Percentiles rank a stretch among this genome's conserved stretches.
phyloP scores from a whole-genome alignment of 2,888 invertebrate species.

The Netelia virgata region DNA sequence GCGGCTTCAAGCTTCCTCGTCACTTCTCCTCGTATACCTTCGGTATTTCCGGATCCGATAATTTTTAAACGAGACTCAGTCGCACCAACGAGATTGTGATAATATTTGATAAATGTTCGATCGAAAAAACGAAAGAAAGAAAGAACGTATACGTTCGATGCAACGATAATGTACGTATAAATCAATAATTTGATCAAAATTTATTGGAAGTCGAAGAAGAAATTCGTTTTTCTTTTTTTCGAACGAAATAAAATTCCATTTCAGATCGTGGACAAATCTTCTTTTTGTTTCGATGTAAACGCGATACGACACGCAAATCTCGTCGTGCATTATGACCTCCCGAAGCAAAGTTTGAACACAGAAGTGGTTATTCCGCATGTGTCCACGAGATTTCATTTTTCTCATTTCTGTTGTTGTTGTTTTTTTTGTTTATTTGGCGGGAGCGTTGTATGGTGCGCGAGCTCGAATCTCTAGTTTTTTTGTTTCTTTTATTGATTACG shows the following conservation, averaged over 20 bases:
- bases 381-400: conserved; percentile 59
- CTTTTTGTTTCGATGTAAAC: conserved; percentile 5
- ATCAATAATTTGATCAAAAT: background rate
- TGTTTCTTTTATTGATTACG: conserved; percentile 5
- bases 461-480: conserved; percentile 45
- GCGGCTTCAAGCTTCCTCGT: conserved; percentile 48
- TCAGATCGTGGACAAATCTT: background rate
- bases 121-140: background rate
- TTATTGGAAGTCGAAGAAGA: background rate
- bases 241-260: background rate
- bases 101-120: conserved; percentile 39
- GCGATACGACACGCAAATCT: conserved; percentile 23
- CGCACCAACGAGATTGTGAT: conserved; percentile 52
- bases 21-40: conserved; percentile 26
- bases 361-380: conserved; percentile 82
- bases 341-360: conserved; percentile 80
- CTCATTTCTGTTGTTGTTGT: conserved; percentile 49
- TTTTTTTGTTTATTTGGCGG: conserved; percentile 44
- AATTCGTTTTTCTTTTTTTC: background rate
- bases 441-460: conserved; percentile 68
- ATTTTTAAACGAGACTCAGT: conserved; percentile 45
- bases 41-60: conserved; percentile 54
- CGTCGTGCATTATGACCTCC: conserved; percentile 26
- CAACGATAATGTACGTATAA: background rate
- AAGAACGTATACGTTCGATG: background rate